A percentile compares a stretch with the other conserved stretches of the same genome.
phyloP scores from a whole-genome alignment of 2,888 invertebrate genomes.

The Gymnocheta viridis region DNA sequence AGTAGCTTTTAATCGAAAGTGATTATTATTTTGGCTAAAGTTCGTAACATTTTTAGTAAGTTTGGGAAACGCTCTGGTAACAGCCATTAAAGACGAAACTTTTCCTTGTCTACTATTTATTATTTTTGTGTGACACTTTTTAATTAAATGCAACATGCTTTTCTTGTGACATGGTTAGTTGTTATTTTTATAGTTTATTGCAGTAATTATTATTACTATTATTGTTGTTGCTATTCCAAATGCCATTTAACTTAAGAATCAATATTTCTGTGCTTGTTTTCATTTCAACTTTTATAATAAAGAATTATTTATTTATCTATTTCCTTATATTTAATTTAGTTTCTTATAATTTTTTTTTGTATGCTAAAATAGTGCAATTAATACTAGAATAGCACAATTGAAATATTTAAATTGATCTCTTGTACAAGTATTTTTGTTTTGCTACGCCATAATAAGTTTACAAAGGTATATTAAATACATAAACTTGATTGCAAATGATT shows the following conservation, averaged over 20 bases:
- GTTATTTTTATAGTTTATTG: conserved; percentile 20
- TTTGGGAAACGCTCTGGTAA: neutral
- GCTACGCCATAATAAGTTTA: neutral
- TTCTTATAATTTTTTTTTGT: neutral
- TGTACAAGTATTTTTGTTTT: neutral
- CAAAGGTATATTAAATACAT: no score
- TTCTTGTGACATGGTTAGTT: conserved; percentile 44
- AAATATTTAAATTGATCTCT: no score
- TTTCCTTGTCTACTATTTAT: conserved; percentile 51
- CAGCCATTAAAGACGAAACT: neutral
- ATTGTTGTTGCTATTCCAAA: conserved; percentile 15
- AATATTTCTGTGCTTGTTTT: conserved; percentile 24
- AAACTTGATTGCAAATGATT: no score
- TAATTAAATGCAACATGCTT: conserved; percentile 67
- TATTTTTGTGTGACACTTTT: conserved; percentile 63
- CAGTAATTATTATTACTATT: conserved; percentile 15
- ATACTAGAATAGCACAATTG: neutral
- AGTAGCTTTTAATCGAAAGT: no score
- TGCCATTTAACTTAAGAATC: conserved; percentile 50
- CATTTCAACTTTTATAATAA: neutral
- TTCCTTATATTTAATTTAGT: neutral
- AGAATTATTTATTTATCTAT: neutral
- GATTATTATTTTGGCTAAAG: no score
- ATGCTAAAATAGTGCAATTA: conserved; percentile 5
- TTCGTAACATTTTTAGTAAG: no score